These are phyloP conservation scores for Hirudinaria manillensis DNA, from an alignment of 2,888 invertebrate species.

Conservation along the genomic window DNA sequence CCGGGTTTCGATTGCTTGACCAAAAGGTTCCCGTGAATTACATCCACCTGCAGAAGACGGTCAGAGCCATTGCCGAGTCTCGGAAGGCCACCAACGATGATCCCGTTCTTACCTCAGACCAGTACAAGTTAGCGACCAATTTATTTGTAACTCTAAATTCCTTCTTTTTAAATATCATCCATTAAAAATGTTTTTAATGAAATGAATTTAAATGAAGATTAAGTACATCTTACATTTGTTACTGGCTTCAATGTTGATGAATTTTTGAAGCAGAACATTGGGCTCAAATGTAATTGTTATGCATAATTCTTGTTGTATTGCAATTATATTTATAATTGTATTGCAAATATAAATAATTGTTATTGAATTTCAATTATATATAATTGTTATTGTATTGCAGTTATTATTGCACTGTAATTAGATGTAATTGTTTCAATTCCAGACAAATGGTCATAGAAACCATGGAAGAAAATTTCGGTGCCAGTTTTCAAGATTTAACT, in stretches of 20 bases:
- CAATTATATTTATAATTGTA: neutral
- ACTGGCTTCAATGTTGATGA: too few relatives aligned
- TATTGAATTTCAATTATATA: neutral
- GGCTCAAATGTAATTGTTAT: neutral
- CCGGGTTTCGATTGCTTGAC: constrained; percentile 74
- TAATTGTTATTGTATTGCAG: neutral
- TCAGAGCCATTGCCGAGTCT: constrained; percentile 72
- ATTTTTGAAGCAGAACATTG: neutral
- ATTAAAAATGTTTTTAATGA: neutral
- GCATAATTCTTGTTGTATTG: neutral
- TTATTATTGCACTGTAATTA: neutral
- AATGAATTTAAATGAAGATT: too few relatives aligned
- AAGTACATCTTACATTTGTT: too few relatives aligned
- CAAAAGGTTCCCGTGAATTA: constrained; percentile 94
- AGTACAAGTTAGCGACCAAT: constrained; percentile 49
- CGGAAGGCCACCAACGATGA: constrained; percentile 55
- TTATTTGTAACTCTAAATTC: neutral
- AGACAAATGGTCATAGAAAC: constrained; percentile 58
- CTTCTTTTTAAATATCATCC: neutral
- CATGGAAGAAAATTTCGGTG: constrained; percentile 66
- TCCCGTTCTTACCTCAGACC: constrained; percentile 54
- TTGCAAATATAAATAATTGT: neutral
- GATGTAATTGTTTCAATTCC: neutral
- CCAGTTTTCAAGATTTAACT: constrained; percentile 76
- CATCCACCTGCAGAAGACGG: constrained; percentile 85